Base-by-base conservation (phyloP, 2,888 invertebrate species). In the Ormyrus labotus region DNA sequence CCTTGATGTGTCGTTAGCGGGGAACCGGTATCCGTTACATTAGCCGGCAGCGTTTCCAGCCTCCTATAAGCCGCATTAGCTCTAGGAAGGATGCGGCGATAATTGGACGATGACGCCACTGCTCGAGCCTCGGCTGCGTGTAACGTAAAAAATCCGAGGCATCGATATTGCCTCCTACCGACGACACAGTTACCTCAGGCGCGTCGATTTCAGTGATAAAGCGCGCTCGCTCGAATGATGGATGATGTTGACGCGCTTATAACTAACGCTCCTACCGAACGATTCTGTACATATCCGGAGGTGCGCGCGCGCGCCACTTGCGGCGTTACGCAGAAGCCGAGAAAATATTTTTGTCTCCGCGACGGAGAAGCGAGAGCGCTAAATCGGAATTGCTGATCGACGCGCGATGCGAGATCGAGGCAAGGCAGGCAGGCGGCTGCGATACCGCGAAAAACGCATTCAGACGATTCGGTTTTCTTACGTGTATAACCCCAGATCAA, bases 1-100 rank as follows among this genome's bases (percentile, higher is more conserved):
- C 88, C 89, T 88, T 87, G 89, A 88, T 61, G 53, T 85, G 88
- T 87, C 87, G 87, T 87, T 88, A 86, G 85, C 85, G 87, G 86
- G 71, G 85, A 89, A 90, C 90, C 89, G 89, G 89, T 89, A 88
- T 87, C 85, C 85, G 84, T 83, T 81, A 84, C 85, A 82, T 84
- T 82, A 63, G 50, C 34, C 34, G 34, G 34, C 34, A 34, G 34
- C 34, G 34, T 0, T 34, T 34, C 34, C 34, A 34, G 34, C 34
- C 34, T 34, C 34, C 34, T 4, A 34, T 34, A 34, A 34, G 34
- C 34, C 34, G 34, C 34, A 34, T 34, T 4, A 34, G 34, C 34
- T 34, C 34, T 34, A 34, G 34, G 34, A 34, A 34, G 34, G 34
- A 34, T 34, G 72, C 70, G 61, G 61, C 81, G 83, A 83, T 84